Percentiles rank a stretch among this genome's conserved stretches.
phyloP scores from a whole-genome alignment of 1,140 invertebrate species.

The Argopecten irradians region DNA sequence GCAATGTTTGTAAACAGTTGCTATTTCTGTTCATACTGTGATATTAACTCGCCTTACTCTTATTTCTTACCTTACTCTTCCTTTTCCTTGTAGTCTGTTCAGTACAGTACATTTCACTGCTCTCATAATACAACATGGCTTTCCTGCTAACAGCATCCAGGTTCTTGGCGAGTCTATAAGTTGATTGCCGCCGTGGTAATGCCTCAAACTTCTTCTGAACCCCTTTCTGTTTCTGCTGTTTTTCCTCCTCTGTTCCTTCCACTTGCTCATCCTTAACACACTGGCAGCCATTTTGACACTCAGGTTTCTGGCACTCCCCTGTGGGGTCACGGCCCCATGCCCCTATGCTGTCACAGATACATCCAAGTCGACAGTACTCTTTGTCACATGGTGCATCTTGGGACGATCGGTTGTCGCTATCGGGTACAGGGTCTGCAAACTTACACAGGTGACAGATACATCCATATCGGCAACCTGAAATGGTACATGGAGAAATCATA shows the following conservation, averaged over 20 bases:
- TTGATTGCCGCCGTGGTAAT: constrained; percentile 63
- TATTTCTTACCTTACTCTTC: constrained; percentile 58
- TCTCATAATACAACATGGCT: constrained; percentile 70
- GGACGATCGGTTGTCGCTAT: constrained; percentile 23
- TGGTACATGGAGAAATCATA: background rate
- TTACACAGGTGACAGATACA: constrained; percentile 73
- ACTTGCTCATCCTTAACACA: constrained; percentile 41
- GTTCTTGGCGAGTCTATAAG: constrained; percentile 68
- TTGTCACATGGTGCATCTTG: constrained; percentile 62
- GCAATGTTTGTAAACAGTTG: no score
- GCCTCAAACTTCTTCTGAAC: constrained; percentile 28
- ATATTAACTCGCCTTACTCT: no score
- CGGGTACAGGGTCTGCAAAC: constrained; percentile 31
- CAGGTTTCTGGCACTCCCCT: constrained; percentile 57
- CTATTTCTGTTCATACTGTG: no score
- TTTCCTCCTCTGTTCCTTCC: constrained; percentile 27
- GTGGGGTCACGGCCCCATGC: background rate
- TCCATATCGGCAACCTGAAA: constrained; percentile 71
- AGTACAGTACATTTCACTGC: constrained; percentile 66
- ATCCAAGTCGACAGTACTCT: constrained; percentile 72
- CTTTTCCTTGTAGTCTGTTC: constrained; percentile 53
- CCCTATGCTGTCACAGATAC: constrained; percentile 72
- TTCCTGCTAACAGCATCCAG: constrained; percentile 72
- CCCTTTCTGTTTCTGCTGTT: constrained; percentile 13
- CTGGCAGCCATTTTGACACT: constrained; percentile 61